A percentile compares a stretch with the other conserved stretches of the same genome.
Conservation (phyloP, 2,888 invertebrate species). For the Xanthorhoe spadicearia region DNA sequence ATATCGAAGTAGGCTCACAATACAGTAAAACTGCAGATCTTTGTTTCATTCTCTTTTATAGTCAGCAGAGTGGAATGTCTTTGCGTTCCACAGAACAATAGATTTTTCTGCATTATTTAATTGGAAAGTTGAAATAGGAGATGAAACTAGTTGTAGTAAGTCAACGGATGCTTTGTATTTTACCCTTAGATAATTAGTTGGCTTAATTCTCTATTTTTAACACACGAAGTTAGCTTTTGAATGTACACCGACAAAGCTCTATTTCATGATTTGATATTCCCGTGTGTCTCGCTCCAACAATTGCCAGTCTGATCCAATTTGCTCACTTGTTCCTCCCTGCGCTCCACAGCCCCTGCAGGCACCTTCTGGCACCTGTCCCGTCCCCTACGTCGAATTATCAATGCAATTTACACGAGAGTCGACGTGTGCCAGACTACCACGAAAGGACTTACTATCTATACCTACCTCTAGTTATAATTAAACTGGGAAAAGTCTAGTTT, state of each 20-base stretch:
- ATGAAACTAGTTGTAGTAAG: too few species aligned
- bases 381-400: constrained; percentile 23
- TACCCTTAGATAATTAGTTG: too few species aligned
- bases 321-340: constrained; percentile 25
- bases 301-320: constrained; percentile 47
- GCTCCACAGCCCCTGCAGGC: constrained; percentile 27
- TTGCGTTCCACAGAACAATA: too few species aligned
- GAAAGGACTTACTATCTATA: neutral
- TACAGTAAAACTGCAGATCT: neutral
- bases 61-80: too few species aligned
- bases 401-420: constrained; percentile 39
- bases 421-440: constrained; percentile 9
- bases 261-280: neutral
- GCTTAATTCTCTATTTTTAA: too few species aligned
- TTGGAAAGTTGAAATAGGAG: too few species aligned
- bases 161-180: neutral
- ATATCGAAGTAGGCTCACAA: neutral
- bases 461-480: neutral
- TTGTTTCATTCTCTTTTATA: neutral
- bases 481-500: neutral
- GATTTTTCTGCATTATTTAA: too few species aligned
- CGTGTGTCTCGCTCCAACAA: constrained; percentile 3
- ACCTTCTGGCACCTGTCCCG: constrained; percentile 37
- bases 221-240: neutral
- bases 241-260: neutral